phyloP scores from a whole-genome alignment of 2,888 invertebrate genomes.

The Drosophila tripunctata region DNA sequence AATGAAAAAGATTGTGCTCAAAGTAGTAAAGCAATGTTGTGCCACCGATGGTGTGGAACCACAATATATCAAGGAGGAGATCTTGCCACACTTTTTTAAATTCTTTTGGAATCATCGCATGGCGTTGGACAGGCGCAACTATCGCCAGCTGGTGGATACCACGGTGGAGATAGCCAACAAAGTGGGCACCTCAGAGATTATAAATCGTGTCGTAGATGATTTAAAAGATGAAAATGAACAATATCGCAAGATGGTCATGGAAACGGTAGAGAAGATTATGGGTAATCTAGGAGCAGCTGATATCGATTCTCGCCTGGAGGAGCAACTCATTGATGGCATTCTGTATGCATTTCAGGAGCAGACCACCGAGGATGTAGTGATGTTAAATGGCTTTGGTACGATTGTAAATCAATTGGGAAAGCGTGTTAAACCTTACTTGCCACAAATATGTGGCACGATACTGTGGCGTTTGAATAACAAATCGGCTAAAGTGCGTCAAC shows the following conservation, averaged over 20 bases:
- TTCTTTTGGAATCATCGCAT: constrained; percentile 99
- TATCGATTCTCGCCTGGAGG: constrained; percentile 98
- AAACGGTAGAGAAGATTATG: constrained; percentile 99
- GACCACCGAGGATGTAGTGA: constrained; percentile 99
- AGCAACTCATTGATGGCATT: constrained; percentile 99
- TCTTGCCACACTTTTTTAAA: constrained; percentile 98
- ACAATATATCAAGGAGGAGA: constrained; percentile 99
- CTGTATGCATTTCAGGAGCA: constrained; percentile 99
- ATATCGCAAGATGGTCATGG: constrained; percentile 99
- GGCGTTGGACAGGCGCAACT: constrained; percentile 99
- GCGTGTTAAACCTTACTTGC: constrained; percentile 98
- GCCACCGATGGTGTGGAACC: constrained; percentile 99
- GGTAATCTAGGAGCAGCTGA: constrained; percentile 98
- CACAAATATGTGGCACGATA: constrained; percentile 99
- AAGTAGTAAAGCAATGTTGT: constrained; percentile 99
- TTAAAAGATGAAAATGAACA: constrained; percentile 99
- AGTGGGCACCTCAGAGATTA: constrained; percentile 99
- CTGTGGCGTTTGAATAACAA: constrained; percentile 99
- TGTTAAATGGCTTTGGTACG: constrained; percentile 99
- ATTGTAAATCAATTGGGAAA: constrained; percentile 99
- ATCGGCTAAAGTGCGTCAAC: constrained; percentile 99
- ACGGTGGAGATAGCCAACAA: constrained; percentile 99
- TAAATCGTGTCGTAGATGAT: constrained; percentile 99
- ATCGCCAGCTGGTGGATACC: constrained; percentile 98
- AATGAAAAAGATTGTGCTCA: constrained; percentile 99